Percentiles rank a stretch among this genome's conserved stretches.
Conservation (phyloP, 2,888 invertebrate genomes). For the Augiades crinisus region DNA sequence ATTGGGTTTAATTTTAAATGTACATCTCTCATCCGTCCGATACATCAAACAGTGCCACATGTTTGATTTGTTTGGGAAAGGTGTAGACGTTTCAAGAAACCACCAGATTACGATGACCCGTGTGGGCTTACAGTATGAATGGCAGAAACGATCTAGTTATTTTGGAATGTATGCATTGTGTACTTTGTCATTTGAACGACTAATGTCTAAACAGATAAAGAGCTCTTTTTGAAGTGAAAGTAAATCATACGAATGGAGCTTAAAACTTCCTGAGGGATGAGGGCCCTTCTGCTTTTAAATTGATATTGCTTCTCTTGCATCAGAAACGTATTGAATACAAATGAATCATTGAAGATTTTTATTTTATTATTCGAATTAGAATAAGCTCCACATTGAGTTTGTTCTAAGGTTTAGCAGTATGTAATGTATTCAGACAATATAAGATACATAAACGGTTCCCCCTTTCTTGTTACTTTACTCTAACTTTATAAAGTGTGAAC, state of each 20-base stretch:
- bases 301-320: neutral
- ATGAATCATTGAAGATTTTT: no score
- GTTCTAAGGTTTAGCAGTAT: no score
- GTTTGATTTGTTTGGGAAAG: slow-evolving; percentile 54
- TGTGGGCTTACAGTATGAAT: slow-evolving; percentile 11
- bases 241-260: slow-evolving; percentile 50
- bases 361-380: no score
- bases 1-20: slow-evolving; percentile 27
- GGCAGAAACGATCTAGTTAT: slow-evolving; percentile 29
- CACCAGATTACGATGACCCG: slow-evolving; percentile 39
- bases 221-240: slow-evolving; percentile 49
- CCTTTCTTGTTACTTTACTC: no score
- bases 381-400: no score
- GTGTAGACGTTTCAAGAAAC: slow-evolving; percentile 45
- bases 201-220: slow-evolving; percentile 61
- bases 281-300: neutral
- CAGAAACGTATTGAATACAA: no score
- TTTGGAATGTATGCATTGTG: slow-evolving; percentile 40
- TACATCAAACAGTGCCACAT: slow-evolving; percentile 53
- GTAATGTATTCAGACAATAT: no score
- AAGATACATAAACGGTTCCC: no score
- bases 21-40: slow-evolving; percentile 40
- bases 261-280: slow-evolving; percentile 39
- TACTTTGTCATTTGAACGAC: slow-evolving; percentile 53
- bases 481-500: no score